Conservation (phyloP, 2,113 vertebrate species). For the Macrotis lagotis region DNA sequence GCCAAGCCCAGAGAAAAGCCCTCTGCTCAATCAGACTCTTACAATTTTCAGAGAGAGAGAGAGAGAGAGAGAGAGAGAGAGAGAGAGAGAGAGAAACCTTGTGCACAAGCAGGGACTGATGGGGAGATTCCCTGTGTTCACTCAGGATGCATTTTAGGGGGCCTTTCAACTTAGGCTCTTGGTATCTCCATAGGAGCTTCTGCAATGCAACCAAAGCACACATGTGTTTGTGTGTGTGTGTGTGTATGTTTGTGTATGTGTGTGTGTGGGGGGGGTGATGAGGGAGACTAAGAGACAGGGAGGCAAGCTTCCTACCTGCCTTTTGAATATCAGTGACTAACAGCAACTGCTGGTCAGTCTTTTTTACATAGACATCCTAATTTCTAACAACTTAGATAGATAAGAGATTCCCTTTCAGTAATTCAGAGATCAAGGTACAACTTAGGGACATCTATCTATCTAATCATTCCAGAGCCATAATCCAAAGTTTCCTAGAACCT, state of each 20-base stretch:
- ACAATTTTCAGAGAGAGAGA: too few relatives aligned
- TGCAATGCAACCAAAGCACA: neutral
- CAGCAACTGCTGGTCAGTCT: neutral
- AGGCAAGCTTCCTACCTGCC: neutral
- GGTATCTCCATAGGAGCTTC: neutral
- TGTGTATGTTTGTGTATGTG: too few relatives aligned
- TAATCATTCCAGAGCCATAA: neutral
- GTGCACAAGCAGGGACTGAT: neutral
- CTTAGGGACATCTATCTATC: neutral
- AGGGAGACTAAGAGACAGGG: neutral
- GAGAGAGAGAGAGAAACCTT: neutral
- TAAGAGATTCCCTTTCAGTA: conserved; percentile 1
- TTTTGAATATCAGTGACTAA: neutral
- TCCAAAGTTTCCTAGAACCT: neutral
- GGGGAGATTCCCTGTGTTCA: neutral
- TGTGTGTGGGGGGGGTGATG: too few relatives aligned
- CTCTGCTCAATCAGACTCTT: neutral
- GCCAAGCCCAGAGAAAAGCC: neutral
- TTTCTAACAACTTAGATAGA: neutral
- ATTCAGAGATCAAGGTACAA: neutral
- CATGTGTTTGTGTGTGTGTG: neutral
- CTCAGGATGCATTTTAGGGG: neutral
- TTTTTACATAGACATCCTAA: neutral
- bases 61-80: too few relatives aligned
- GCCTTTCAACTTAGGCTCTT: neutral